phyloP scores from a whole-genome alignment of 1,140 invertebrate species.

The Teleogryllus occipitalis region DNA sequence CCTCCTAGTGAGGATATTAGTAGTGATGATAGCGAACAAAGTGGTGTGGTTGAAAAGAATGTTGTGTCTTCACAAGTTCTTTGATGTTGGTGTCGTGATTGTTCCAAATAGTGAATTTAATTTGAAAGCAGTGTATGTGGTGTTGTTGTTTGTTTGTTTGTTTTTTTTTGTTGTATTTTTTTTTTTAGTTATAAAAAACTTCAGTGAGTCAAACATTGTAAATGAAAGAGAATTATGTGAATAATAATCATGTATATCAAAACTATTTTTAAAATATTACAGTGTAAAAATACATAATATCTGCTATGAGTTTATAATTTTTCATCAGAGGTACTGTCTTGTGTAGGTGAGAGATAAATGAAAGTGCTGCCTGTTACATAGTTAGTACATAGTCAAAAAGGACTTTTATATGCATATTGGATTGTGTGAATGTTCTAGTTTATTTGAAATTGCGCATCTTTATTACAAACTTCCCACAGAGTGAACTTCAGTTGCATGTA shows the following conservation, averaged over 20 bases:
- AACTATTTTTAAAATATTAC: not conserved
- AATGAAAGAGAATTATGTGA: not conserved
- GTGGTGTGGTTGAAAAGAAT: not conserved
- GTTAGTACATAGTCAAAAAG: not conserved
- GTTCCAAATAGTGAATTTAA: not conserved
- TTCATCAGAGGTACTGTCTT: too few species aligned
- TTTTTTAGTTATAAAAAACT: too few species aligned
- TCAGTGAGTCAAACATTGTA: not conserved
- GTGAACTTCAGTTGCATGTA: not conserved
- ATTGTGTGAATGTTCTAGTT: not conserved
- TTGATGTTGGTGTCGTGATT: not conserved
- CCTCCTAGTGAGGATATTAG: not conserved
- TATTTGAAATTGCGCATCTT: not conserved
- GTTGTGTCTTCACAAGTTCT: not conserved
- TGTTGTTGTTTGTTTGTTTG: not conserved
- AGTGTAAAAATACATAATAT: not conserved
- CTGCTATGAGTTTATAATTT: not conserved
- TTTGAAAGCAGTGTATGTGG: not conserved
- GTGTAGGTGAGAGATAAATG: not conserved
- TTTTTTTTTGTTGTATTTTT: too few species aligned
- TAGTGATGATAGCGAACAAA: not conserved
- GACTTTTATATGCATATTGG: too few species aligned
- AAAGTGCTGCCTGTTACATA: not conserved
- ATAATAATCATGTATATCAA: not conserved
- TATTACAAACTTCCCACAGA: not conserved